Base-by-base conservation (phyloP, 2,888 invertebrate genomes). In the Prosapia bicincta region DNA sequence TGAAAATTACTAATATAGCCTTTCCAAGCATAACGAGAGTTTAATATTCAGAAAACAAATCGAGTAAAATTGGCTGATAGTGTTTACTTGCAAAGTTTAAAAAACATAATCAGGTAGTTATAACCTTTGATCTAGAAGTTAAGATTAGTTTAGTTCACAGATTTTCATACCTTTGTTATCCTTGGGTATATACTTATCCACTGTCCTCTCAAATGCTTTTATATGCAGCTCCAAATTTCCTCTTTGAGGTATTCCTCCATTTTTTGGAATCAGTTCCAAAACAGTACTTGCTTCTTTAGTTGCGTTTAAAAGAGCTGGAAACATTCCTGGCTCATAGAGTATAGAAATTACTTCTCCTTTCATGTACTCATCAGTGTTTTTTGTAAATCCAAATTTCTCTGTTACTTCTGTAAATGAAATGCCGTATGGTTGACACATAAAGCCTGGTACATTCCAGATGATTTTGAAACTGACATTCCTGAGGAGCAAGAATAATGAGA, bases 391-490 rank as follows among this genome's bases (percentile, higher is more conserved):
- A 82, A 86, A 93, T 26, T 87, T 83, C 3, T 54, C 54, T 1
- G 86, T 84, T 0, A 92, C 83, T 74, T 88, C 84, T 0, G 87
- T 84, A 82, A 93, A 92, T 13, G 85, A 83, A 23, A 92, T 84
- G 26, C 88, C 88, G 80, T 90, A 89, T 0, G 88, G 87, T 28
- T 85, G 86, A 82, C 93, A 93, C 85, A 92, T 91, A 82, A 90
- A 90, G 0, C 92, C 90, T 0, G 93, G 93, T 0, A 91, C 90
- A 83, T 93, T 93, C 93, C 93, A 93, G 82, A 90, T 91, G 0
- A 91, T 88, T 26, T 86, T 54, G 54, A 6, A 54, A 20, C 54
- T 20, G 20, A 20, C 54, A 20, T 20, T 9, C 20, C 54, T 54
- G 54, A 20, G 20, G 13, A 10, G 20, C 1, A 54, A 54, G 20